Evolutionary conservation across 64 coral and sea anemone species (phyloP).

Genomic region (Orbicella faveolata): DNA sequence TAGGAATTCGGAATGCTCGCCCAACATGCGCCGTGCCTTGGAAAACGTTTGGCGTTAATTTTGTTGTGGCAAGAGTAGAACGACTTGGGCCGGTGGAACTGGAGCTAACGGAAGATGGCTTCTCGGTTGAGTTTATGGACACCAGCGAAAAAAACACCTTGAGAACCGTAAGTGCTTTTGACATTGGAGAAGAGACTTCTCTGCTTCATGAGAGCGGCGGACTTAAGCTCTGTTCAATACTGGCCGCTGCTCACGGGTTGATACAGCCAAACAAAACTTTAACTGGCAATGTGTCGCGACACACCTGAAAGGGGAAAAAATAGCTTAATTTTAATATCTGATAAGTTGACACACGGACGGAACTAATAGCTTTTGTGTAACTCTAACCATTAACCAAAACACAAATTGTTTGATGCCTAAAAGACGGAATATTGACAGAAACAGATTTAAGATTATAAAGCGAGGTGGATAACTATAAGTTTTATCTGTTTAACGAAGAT

Average conservation of each 20-base stretch:
- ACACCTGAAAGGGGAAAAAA: not conserved
- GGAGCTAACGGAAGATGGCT: not conserved
- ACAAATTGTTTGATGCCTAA: no score
- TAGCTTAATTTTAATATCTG: no score
- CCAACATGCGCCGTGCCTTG: conserved; percentile 24
- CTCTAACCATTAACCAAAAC: no score
- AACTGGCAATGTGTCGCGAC: no score
- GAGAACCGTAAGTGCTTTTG: conserved; percentile 87
- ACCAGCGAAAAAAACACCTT: conserved; percentile 90
- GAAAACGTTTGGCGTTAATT: not conserved
- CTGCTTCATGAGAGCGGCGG: conserved; percentile 15
- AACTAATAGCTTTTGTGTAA: no score
- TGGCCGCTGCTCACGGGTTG: not conserved
- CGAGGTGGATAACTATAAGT: no score
- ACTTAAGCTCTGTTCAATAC: not conserved
- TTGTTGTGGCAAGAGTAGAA: not conserved
- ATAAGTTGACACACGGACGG: no score
- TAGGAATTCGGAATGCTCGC: conserved; percentile 31
- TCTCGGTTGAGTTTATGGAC: conserved; percentile 66
- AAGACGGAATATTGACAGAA: no score
- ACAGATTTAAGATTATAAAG: no score
- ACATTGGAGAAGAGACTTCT: conserved; percentile 78
- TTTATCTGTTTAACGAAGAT: no score
- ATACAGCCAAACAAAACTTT: not conserved
- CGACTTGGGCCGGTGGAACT: conserved; percentile 2